A percentile compares a stretch with the other conserved stretches of the same genome.
These are phyloP conservation scores for Cydia splendana DNA, from an alignment of 1,140 invertebrate species.

Conservation along the genomic window DNA sequence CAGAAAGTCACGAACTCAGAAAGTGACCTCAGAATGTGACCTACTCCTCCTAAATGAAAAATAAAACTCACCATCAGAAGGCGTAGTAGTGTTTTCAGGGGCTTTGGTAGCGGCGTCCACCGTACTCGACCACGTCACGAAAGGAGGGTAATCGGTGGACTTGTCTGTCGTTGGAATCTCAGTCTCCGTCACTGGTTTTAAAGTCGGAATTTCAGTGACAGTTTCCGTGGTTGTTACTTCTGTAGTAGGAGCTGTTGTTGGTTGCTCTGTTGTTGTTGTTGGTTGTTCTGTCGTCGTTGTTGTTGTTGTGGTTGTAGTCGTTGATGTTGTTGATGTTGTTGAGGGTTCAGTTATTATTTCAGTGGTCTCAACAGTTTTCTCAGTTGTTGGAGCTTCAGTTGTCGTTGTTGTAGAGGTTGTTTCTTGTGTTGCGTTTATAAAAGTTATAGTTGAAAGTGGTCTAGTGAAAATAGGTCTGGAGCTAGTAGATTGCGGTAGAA, in stretches of 20 bases:
- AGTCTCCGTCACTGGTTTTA: constrained; percentile 52
- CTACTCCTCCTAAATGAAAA: background rate
- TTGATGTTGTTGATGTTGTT: constrained; percentile 48
- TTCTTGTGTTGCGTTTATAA: constrained; percentile 68
- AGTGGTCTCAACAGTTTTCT: constrained; percentile 17
- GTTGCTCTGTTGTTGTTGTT: constrained; percentile 37
- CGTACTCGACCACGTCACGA: constrained; percentile 83
- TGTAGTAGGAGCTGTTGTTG: constrained; percentile 41
- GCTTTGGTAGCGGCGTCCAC: constrained; percentile 73
- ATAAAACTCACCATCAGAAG: constrained; percentile 55
- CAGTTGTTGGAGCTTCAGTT: constrained; percentile 39
- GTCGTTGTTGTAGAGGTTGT: constrained; percentile 46
- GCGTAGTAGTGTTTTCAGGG: constrained; percentile 52
- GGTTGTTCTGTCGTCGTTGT: constrained; percentile 42
- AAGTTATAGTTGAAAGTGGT: constrained; percentile 69
- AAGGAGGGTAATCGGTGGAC: constrained; percentile 57
- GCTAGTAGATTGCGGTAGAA: constrained; percentile 76
- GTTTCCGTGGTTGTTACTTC: constrained; percentile 37
- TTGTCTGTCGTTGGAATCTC: constrained; percentile 44
- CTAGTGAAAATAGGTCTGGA: constrained; percentile 66
- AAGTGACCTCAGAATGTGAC: too few relatives aligned
- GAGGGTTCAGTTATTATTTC: constrained; percentile 27
- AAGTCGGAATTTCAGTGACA: constrained; percentile 52
- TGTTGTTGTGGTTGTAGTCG: constrained; percentile 45
- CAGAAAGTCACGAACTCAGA: too few relatives aligned